These are phyloP conservation scores for Monodelphis domestica DNA, from an alignment of 2,797 vertebrate species.

Conservation along the genomic window DNA sequence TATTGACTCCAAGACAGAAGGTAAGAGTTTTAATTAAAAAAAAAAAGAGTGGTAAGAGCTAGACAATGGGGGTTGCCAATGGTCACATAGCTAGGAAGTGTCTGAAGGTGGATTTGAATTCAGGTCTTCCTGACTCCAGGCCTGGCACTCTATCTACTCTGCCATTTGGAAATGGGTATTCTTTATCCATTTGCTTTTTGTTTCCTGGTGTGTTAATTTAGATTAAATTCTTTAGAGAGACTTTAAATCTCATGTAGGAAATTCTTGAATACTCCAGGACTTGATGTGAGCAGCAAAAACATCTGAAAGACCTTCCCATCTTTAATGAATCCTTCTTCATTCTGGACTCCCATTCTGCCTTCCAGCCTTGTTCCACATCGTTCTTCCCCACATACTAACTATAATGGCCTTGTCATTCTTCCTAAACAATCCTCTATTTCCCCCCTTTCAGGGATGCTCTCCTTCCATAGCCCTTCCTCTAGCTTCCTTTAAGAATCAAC, in stretches of 20 bases:
- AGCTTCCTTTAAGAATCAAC: neutral
- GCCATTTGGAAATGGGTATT: neutral
- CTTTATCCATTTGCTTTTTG: neutral
- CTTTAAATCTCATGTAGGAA: neutral
- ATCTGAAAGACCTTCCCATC: neutral
- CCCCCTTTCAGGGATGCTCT: neutral
- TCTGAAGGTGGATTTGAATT: too few relatives aligned
- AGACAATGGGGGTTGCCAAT: too few relatives aligned
- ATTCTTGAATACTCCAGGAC: neutral
- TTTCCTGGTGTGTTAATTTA: neutral
- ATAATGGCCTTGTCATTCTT: neutral
- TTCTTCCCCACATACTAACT: neutral
- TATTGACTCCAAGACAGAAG: too few relatives aligned
- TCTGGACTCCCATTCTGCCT: neutral
- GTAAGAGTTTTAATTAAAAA: too few relatives aligned
- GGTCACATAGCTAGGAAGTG: too few relatives aligned
- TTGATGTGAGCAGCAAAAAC: neutral
- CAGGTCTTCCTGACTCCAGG: too few relatives aligned
- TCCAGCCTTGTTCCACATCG: neutral
- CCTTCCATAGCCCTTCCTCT: neutral
- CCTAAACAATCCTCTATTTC: neutral
- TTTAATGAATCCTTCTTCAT: neutral
- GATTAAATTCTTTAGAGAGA: neutral
- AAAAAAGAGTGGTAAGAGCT: too few relatives aligned
- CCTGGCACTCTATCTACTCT: too few relatives aligned